Conservation (phyloP, 2,797 vertebrate genomes). For the Lophius americanus region DNA sequence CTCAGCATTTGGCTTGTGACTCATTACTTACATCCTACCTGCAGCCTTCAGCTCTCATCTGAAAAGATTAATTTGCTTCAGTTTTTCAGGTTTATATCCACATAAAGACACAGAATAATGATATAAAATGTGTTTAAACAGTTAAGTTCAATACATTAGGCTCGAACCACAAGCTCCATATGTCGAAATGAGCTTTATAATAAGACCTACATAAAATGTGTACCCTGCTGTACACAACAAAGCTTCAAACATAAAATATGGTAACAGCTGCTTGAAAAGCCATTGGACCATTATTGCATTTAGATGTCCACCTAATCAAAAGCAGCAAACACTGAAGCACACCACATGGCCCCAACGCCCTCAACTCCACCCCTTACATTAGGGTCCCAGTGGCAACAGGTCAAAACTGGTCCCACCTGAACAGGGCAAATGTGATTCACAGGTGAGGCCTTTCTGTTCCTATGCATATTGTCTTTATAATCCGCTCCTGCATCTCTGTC, state of each 20-base stretch:
- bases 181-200: too few relatives aligned
- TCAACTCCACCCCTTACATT: conserved; percentile 53
- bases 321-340: conserved; percentile 40
- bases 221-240: background rate
- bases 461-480: conserved; percentile 58
- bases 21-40: background rate
- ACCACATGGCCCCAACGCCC: conserved; percentile 69
- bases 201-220: too few relatives aligned
- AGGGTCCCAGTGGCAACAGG: conserved; percentile 75
- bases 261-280: conserved; percentile 47
- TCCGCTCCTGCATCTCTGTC: conserved; percentile 35
- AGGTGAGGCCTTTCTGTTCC: conserved; percentile 70
- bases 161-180: too few relatives aligned
- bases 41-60: background rate
- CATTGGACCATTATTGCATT: conserved; percentile 38
- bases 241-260: background rate
- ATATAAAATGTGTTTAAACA: background rate
- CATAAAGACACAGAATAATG: conserved; percentile 3
- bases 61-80: background rate
- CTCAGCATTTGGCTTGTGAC: background rate
- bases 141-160: background rate
- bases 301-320: conserved; percentile 49
- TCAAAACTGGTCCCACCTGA: conserved; percentile 81
- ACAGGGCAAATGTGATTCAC: conserved; percentile 70
- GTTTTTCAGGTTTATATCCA: background rate